Evolutionary conservation across 2,797 vertebrate species (phyloP).

Genomic region (Fundulus diaphanus): DNA sequence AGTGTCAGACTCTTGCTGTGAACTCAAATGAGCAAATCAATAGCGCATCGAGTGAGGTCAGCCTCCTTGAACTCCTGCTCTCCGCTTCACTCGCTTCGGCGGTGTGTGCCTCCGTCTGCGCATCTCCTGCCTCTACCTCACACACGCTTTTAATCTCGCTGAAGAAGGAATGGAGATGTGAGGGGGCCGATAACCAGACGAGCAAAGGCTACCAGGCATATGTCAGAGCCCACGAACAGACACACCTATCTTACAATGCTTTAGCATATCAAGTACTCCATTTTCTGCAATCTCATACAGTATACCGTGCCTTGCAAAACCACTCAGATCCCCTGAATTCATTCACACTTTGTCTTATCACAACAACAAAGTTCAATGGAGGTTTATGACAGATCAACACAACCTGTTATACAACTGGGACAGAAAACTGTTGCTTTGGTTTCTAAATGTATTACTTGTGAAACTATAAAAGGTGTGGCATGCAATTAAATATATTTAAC

Average conservation of each 20-base stretch:
- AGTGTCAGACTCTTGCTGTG: slow-evolving; percentile 67
- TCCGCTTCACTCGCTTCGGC: slow-evolving; percentile 39
- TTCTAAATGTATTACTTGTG: too few species aligned
- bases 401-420: neutral
- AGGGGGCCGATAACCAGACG: slow-evolving; percentile 27
- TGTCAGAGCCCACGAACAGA: slow-evolving; percentile 9
- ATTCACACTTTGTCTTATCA: neutral
- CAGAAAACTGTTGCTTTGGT: neutral
- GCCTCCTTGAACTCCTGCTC: slow-evolving; percentile 69
- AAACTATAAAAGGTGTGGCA: neutral
- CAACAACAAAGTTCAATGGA: neutral
- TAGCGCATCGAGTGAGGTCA: slow-evolving; percentile 75
- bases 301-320: neutral
- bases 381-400: neutral
- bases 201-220: slow-evolving; percentile 3
- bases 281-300: neutral
- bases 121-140: slow-evolving; percentile 35
- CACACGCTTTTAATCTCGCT: slow-evolving; percentile 42
- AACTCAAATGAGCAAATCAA: slow-evolving; percentile 78
- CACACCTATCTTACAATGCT: neutral
- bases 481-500: neutral
- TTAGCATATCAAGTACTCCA: neutral
- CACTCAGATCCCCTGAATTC: neutral
- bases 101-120: slow-evolving; percentile 9
- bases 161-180: slow-evolving; percentile 35